Percentiles rank a stretch among this genome's conserved stretches.
Conservation (phyloP, 2,113 vertebrate genomes). For the Oncorhynchus kisutch region DNA sequence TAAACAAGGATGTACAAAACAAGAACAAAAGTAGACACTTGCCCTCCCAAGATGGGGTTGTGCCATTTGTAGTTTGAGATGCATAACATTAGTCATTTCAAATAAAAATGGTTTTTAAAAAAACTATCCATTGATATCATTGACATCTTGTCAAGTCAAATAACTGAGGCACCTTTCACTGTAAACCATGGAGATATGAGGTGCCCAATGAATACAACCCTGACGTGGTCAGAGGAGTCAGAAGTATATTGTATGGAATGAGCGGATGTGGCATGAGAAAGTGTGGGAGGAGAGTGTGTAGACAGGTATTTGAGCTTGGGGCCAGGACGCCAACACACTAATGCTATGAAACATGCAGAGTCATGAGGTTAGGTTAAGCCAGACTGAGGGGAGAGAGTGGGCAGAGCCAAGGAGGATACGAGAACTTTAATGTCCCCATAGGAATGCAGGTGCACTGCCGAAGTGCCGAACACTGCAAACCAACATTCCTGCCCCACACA, state of each 20-base stretch:
- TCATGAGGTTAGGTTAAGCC: slow-evolving; percentile 9
- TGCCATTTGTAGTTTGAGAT: slow-evolving; percentile 52
- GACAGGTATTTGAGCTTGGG: not conserved
- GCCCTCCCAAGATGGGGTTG: slow-evolving; percentile 21
- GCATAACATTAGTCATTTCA: slow-evolving; percentile 25
- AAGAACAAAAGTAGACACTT: slow-evolving; percentile 55
- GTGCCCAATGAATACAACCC: not conserved
- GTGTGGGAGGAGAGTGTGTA: slow-evolving; percentile 2
- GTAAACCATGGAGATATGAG: not conserved
- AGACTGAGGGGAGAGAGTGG: not conserved
- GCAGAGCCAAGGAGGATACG: slow-evolving; percentile 5
- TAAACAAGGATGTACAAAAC: slow-evolving; percentile 54
- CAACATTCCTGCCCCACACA: slow-evolving; percentile 22
- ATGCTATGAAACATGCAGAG: slow-evolving; percentile 4
- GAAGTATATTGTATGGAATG: not conserved
- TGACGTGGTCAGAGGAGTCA: not conserved
- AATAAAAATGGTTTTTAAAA: slow-evolving; percentile 13
- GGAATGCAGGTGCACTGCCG: slow-evolving; percentile 67
- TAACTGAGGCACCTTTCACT: not conserved
- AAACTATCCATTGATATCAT: slow-evolving; percentile 20
- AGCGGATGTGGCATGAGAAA: not conserved
- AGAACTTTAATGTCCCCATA: slow-evolving; percentile 14
- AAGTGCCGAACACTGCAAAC: slow-evolving; percentile 38
- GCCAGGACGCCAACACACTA: not conserved
- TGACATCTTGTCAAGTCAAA: slow-evolving; percentile 43